Conservation (phyloP, 2,888 invertebrate genomes). For the Ophion ventricosus region DNA sequence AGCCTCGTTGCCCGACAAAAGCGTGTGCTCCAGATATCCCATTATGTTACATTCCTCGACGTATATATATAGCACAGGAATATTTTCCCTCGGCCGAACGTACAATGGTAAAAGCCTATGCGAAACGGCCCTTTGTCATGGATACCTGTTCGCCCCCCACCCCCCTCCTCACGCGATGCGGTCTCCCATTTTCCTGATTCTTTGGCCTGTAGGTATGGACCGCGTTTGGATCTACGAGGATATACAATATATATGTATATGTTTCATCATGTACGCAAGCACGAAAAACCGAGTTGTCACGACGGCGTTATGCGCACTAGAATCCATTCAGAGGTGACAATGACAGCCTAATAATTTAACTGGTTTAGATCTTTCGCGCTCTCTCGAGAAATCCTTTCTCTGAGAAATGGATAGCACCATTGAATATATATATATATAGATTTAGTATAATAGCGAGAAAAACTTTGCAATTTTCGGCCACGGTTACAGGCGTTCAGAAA, state of each 20-base stretch:
- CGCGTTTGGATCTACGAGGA: background rate
- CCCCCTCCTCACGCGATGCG: background rate
- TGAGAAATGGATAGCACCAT: slow-evolving; percentile 61
- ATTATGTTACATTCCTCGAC: slow-evolving; percentile 38
- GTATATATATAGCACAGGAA: slow-evolving; percentile 1
- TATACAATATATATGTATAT: background rate
- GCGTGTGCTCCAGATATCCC: slow-evolving; percentile 50
- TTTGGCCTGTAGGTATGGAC: background rate
- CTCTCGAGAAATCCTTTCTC: slow-evolving; percentile 63
- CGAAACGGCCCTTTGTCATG: slow-evolving; percentile 51
- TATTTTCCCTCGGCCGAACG: slow-evolving; percentile 19
- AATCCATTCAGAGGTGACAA: slow-evolving; percentile 63
- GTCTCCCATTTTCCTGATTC: slow-evolving; percentile 47
- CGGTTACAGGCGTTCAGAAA: slow-evolving; percentile 1
- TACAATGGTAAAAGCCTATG: slow-evolving; percentile 14
- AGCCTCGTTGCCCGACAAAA: slow-evolving; percentile 6
- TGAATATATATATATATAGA: background rate
- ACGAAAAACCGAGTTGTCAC: slow-evolving; percentile 39
- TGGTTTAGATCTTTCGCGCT: slow-evolving; percentile 63
- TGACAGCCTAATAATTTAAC: slow-evolving; percentile 70
- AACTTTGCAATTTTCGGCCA: slow-evolving; percentile 17
- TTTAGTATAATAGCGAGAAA: slow-evolving; percentile 11
- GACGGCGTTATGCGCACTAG: slow-evolving; percentile 40
- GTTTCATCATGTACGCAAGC: too few relatives aligned
- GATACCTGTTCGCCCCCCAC: slow-evolving; percentile 59